Evolutionary conservation across 2,113 vertebrate species (phyloP).

Genomic region (Tauraco erythrolophus): DNA sequence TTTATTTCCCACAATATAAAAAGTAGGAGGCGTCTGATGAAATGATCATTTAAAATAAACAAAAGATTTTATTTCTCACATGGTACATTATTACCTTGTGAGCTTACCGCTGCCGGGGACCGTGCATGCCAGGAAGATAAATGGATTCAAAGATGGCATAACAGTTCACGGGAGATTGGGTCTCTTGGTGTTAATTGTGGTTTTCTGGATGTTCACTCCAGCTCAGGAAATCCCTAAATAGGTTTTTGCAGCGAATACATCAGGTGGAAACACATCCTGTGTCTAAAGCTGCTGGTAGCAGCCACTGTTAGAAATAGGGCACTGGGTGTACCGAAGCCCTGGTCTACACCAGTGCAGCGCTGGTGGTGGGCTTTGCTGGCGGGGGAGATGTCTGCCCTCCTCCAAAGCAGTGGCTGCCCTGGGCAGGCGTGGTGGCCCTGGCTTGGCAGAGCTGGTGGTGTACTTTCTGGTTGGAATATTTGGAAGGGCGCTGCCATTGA

Average conservation of each 20-base stretch:
- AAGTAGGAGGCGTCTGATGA: slow-evolving; percentile 45
- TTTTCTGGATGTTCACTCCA: not conserved
- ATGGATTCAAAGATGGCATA: slow-evolving; percentile 14
- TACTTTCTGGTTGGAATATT: not conserved
- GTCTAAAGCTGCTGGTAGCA: not conserved
- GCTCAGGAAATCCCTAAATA: slow-evolving; percentile 41
- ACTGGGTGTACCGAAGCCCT: accelerated
- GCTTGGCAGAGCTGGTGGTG: not conserved
- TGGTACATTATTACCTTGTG: slow-evolving; percentile 15
- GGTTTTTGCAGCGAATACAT: not conserved
- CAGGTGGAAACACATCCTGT: not conserved
- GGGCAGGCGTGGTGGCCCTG: accelerated
- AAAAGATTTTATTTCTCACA: slow-evolving; percentile 38
- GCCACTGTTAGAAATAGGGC: not conserved
- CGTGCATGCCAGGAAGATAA: slow-evolving; percentile 39
- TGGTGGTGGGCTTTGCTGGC: not conserved
- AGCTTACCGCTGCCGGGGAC: not conserved
- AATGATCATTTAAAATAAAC: slow-evolving; percentile 58
- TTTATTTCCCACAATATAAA: slow-evolving; percentile 46
- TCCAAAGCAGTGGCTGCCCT: accelerated
- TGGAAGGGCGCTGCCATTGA: not conserved
- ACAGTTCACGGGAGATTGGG: slow-evolving; percentile 14
- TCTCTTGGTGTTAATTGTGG: slow-evolving; percentile 44
- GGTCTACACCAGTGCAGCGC: accelerated
- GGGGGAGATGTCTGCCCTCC: not conserved